Conservation (phyloP, 2,113 vertebrate genomes). For the Rostratula benghalensis region DNA sequence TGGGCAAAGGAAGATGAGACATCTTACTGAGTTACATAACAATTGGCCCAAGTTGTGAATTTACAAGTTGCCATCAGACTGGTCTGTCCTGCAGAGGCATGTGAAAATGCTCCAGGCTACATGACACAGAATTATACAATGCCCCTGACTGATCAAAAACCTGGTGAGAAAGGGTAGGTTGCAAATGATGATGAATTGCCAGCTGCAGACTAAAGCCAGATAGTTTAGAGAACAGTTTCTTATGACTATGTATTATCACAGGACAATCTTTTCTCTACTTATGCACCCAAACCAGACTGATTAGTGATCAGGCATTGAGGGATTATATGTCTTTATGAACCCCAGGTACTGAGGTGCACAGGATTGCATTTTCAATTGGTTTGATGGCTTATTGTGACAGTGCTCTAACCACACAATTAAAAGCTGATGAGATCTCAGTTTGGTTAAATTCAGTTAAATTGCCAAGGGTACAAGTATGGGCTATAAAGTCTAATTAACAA, state of each 20-base stretch:
- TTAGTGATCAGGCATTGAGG: background rate
- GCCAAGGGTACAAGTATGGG: background rate
- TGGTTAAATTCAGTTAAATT: background rate
- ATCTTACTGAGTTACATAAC: background rate
- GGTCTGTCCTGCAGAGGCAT: background rate
- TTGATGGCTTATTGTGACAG: conserved; percentile 13
- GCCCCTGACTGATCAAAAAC: background rate
- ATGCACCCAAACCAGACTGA: background rate
- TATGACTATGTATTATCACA: background rate
- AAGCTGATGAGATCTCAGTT: conserved; percentile 15
- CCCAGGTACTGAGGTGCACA: background rate
- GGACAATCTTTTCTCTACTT: background rate
- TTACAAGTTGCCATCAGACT: background rate
- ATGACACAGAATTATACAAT: background rate
- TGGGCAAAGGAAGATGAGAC: background rate
- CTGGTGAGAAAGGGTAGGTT: background rate
- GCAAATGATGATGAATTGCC: background rate
- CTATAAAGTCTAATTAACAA: background rate
- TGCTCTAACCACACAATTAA: background rate
- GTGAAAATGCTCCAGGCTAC: background rate
- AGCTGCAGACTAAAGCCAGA: background rate
- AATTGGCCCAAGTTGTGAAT: background rate
- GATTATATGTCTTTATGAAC: background rate
- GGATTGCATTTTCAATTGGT: background rate
- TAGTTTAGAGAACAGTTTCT: background rate